A percentile compares a stretch with the other conserved stretches of the same genome.
These are phyloP conservation scores for Strigops habroptila DNA, from an alignment of 2,113 vertebrate species.

Conservation along the genomic window DNA sequence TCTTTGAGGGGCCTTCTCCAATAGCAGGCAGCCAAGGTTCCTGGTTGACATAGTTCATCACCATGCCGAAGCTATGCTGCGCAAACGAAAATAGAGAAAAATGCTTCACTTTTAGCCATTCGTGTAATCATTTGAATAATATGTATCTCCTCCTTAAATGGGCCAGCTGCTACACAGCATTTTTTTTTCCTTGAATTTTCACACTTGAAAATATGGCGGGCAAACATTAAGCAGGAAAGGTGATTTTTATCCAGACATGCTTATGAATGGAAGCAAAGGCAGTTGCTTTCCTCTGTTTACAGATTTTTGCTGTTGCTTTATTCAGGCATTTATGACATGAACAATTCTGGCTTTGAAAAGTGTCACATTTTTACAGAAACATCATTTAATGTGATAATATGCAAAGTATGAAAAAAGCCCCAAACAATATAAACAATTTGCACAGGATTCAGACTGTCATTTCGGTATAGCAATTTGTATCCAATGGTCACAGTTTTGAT, in stretches of 20 bases:
- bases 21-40: conserved; percentile 50
- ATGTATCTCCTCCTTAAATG: conserved; percentile 41
- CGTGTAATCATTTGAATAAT: conserved; percentile 57
- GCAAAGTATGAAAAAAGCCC: conserved; percentile 16
- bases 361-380: background rate
- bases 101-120: conserved; percentile 41
- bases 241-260: background rate
- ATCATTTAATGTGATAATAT: conserved; percentile 22
- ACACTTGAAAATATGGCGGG: conserved; percentile 9
- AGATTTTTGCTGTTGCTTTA: conserved; percentile 29
- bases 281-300: background rate
- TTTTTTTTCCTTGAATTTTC: conserved; percentile 8
- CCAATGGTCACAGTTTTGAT: background rate
- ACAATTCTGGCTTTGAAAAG: conserved; percentile 8
- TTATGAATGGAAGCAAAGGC: background rate
- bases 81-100: conserved; percentile 41
- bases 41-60: conserved; percentile 58
- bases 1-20: conserved; percentile 44
- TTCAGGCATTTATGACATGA: conserved; percentile 12
- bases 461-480: background rate
- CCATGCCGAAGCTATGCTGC: background rate
- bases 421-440: background rate
- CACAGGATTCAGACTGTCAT: background rate
- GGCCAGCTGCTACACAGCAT: background rate
- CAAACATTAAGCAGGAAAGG: background rate